These are phyloP conservation scores for Drosophila pandora DNA, from an alignment of 1,140 invertebrate genomes.

Conservation along the genomic window DNA sequence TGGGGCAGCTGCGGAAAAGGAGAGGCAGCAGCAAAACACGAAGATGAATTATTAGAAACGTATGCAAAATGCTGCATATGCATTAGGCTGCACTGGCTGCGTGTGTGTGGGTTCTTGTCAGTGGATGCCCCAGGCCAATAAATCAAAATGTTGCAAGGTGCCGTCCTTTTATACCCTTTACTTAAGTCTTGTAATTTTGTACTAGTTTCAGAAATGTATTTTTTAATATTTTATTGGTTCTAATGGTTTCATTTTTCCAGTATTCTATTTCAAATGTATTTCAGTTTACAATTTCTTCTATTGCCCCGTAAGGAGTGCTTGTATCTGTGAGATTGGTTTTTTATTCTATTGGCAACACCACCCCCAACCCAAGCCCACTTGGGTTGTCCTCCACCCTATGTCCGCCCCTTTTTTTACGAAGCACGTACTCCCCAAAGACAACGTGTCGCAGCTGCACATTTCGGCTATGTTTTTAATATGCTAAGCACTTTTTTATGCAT, in stretches of 20 bases:
- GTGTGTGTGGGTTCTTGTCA: not conserved
- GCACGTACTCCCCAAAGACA: constrained; percentile 56
- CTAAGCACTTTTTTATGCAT: constrained; percentile 69
- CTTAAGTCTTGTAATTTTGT: not conserved
- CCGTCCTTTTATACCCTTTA: not conserved
- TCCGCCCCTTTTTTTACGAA: constrained; percentile 23
- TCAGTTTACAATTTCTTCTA: not conserved
- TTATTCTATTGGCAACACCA: not conserved
- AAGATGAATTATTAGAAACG: constrained; percentile 75
- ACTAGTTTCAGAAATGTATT: not conserved
- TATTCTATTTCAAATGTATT: not conserved
- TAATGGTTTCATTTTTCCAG: not conserved
- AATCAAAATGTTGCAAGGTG: constrained; percentile 56
- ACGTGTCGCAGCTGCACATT: constrained; percentile 44
- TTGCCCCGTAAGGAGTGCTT: not conserved
- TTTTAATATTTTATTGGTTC: not conserved
- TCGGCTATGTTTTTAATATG: constrained; percentile 69
- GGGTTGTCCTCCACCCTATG: not conserved
- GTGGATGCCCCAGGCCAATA: constrained; percentile 29
- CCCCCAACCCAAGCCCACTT: not conserved
- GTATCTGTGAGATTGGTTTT: not conserved
- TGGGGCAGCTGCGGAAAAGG: not conserved
- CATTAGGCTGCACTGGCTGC: constrained; percentile 33
- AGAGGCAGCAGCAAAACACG: constrained; percentile 53
- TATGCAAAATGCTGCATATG: constrained; percentile 72